Percentiles rank a stretch among this genome's conserved stretches.
These are phyloP conservation scores for Chlamydotis undulata DNA, from an alignment of 2,113 vertebrate species.

Conservation along the genomic window DNA sequence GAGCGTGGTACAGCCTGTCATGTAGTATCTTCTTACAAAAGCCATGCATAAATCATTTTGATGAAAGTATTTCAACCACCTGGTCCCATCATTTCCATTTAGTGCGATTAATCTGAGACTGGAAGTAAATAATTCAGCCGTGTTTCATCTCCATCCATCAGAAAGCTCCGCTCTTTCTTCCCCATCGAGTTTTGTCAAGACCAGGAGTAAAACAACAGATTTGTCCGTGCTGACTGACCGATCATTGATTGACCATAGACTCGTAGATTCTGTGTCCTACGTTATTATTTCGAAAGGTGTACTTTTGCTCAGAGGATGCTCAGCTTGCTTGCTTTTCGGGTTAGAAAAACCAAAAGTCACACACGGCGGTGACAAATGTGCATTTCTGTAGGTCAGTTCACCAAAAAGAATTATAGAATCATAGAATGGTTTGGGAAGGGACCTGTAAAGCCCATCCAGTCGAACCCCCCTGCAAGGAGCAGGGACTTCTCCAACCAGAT, in stretches of 20 bases:
- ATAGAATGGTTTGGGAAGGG: too few relatives aligned
- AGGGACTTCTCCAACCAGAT: too few relatives aligned
- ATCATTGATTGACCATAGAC: background rate
- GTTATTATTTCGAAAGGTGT: background rate
- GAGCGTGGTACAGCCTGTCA: background rate
- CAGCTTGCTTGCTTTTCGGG: background rate
- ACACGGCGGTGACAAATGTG: background rate
- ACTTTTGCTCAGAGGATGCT: background rate
- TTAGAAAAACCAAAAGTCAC: background rate
- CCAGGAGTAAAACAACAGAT: background rate
- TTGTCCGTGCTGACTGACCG: background rate
- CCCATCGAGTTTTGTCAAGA: background rate
- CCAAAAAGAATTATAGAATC: background rate
- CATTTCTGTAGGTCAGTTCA: background rate
- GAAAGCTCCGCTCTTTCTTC: background rate
- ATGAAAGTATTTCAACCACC: background rate
- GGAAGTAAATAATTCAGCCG: background rate
- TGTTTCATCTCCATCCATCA: background rate
- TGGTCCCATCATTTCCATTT: rapidly evolving
- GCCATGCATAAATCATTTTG: background rate
- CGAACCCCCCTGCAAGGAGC: too few relatives aligned
- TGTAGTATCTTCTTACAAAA: background rate
- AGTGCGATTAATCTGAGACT: background rate
- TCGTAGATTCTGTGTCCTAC: background rate
- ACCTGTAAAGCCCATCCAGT: too few relatives aligned